Evolutionary conservation across 1,140 invertebrate genomes (phyloP).

Genomic region (Drosophila nannoptera): DNA sequence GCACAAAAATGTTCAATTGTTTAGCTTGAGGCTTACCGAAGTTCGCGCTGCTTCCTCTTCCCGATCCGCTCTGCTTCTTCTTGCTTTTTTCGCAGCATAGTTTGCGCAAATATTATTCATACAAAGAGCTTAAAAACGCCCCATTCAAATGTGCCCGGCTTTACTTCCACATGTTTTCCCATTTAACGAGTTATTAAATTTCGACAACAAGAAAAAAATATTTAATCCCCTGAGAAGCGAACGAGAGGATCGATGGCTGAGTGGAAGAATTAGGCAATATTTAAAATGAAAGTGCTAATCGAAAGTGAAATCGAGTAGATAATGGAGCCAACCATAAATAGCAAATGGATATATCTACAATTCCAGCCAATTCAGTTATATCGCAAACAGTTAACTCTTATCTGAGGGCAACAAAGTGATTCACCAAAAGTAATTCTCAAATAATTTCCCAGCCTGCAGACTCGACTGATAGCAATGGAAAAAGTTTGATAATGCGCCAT

Average conservation of each 20-base stretch:
- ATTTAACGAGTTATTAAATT: slow-evolving; percentile 2
- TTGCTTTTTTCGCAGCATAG: slow-evolving; percentile 36
- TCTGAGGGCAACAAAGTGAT: no score
- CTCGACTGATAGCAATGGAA: no score
- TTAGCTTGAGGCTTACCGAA: slow-evolving; percentile 58
- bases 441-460: no score
- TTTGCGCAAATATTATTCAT: slow-evolving; percentile 67
- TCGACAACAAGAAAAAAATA: background rate
- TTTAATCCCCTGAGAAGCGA: background rate
- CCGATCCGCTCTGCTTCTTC: background rate
- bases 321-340: no score
- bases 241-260: background rate
- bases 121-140: slow-evolving; percentile 47
- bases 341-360: no score
- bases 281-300: background rate
- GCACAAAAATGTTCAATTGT: slow-evolving; percentile 46
- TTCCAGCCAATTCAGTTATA: background rate
- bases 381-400: no score
- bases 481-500: no score
- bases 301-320: background rate
- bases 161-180: slow-evolving; percentile 2
- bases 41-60: background rate
- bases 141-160: slow-evolving; percentile 7
- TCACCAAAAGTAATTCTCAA: no score
- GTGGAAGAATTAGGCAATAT: no score